phyloP scores from a whole-genome alignment of 2,797 vertebrate genomes.

The Sebastes vulpes region DNA sequence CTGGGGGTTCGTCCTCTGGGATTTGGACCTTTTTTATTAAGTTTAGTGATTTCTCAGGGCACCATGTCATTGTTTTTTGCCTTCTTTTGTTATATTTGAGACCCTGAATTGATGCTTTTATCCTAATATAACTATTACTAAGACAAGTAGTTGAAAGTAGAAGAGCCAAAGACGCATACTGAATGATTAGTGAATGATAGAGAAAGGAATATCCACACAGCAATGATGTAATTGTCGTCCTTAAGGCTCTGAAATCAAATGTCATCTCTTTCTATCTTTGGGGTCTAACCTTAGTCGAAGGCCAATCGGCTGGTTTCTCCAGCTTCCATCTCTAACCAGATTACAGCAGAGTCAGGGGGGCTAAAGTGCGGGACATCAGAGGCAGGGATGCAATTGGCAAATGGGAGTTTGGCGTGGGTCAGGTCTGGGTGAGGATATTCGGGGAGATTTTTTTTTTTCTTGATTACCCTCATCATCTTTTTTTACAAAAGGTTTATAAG shows the following conservation, averaged over 20 bases:
- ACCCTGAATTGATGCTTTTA: not conserved
- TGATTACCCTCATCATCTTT: not conserved
- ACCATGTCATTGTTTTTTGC: not conserved
- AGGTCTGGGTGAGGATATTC: constrained; percentile 37
- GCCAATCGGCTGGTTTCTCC: constrained; percentile 52
- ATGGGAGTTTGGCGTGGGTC: constrained; percentile 61
- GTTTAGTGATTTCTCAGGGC: constrained; percentile 30
- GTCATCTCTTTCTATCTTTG: constrained; percentile 6
- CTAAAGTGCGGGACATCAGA: constrained; percentile 56
- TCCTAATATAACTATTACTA: not conserved
- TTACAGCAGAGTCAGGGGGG: constrained; percentile 59
- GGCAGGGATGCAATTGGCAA: constrained; percentile 63
- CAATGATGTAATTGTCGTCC: not conserved
- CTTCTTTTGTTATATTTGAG: constrained; percentile 20
- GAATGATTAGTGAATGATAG: not conserved
- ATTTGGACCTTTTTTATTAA: constrained; percentile 40
- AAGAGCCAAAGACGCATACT: not conserved
- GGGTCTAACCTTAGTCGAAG: constrained; percentile 43
- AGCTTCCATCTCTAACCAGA: constrained; percentile 67
- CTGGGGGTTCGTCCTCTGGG: constrained; percentile 40
- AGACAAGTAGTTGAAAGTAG: not conserved
- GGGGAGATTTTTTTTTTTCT: not conserved
- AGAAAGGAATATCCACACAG: not conserved
- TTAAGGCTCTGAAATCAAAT: not conserved
- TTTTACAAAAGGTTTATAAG: not conserved